Conservation (phyloP, 2,797 vertebrate genomes). For the Rhodeus uyekii region DNA sequence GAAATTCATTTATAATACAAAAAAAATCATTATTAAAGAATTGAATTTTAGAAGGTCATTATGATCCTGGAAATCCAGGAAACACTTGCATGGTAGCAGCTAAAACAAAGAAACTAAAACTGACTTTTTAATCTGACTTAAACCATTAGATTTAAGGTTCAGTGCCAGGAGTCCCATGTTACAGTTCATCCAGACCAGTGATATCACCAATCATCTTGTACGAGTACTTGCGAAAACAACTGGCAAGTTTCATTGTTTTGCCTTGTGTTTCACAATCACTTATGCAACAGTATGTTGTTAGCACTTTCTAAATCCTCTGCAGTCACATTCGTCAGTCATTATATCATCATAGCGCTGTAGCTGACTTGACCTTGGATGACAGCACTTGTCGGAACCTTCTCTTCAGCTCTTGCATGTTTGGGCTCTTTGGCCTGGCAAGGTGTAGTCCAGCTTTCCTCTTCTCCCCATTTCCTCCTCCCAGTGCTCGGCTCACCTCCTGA, state of each 20-base stretch:
- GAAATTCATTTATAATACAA: not conserved
- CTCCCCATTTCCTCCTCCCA: conserved; percentile 86
- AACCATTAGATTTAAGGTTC: not conserved
- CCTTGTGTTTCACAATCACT: conserved; percentile 32
- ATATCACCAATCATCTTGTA: not conserved
- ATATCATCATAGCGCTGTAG: conserved; percentile 40
- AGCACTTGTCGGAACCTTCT: conserved; percentile 91
- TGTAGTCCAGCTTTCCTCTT: conserved; percentile 88
- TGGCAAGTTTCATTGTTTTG: conserved; percentile 1
- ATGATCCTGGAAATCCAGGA: not conserved
- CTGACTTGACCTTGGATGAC: conserved; percentile 87
- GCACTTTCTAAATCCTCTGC: not conserved
- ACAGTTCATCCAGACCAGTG: not conserved
- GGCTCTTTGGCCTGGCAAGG: conserved; percentile 88
- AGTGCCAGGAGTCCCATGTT: not conserved
- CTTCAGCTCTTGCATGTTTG: conserved; percentile 96
- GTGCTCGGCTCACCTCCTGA: conserved; percentile 85
- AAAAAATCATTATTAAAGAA: not conserved
- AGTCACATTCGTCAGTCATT: not conserved
- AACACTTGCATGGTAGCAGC: conserved; percentile 15
- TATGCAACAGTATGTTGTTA: not conserved
- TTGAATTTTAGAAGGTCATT: not conserved
- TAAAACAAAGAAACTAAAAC: conserved; percentile 23
- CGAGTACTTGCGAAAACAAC: conserved; percentile 8
- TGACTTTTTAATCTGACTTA: not conserved